These are phyloP conservation scores for Daktulosphaira vitifoliae DNA, from an alignment of 1,140 invertebrate genomes.

Conservation along the genomic window DNA sequence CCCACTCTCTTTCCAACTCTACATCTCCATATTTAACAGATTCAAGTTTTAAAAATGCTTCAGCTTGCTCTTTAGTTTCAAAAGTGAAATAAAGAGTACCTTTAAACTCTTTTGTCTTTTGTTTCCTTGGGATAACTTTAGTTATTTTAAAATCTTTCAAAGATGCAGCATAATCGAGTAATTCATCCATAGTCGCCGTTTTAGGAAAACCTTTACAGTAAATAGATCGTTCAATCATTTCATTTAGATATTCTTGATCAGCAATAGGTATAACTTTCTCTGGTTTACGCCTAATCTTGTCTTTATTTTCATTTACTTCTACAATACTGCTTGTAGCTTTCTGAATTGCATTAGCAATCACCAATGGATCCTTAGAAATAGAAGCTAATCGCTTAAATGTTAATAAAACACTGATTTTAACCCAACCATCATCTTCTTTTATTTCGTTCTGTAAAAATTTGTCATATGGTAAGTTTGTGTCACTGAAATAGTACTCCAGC, in stretches of 20 bases:
- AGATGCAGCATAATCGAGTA: slow-evolving; percentile 67
- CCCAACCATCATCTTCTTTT: slow-evolving; percentile 80
- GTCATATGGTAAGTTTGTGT: slow-evolving; percentile 80
- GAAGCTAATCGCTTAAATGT: slow-evolving; percentile 80
- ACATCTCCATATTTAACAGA: slow-evolving; percentile 17
- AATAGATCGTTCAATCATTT: slow-evolving; percentile 63
- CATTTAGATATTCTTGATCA: slow-evolving; percentile 70
- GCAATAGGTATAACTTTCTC: slow-evolving; percentile 73
- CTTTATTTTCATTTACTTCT: slow-evolving; percentile 55
- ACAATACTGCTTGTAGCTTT: slow-evolving; percentile 50
- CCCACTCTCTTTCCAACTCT: slow-evolving; percentile 9
- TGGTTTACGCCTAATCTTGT: slow-evolving; percentile 69
- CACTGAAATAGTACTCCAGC: slow-evolving; percentile 67
- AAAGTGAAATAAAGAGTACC: slow-evolving; percentile 86
- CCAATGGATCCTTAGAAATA: slow-evolving; percentile 57
- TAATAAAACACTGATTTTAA: slow-evolving; percentile 70
- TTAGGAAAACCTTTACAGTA: slow-evolving; percentile 85
- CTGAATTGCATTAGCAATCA: slow-evolving; percentile 64
- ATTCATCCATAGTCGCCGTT: slow-evolving; percentile 57
- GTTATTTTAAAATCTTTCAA: slow-evolving; percentile 65
- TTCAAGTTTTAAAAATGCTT: slow-evolving; percentile 52
- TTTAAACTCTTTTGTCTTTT: slow-evolving; percentile 66
- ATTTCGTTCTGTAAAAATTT: slow-evolving; percentile 81
- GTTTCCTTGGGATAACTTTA: slow-evolving; percentile 56
- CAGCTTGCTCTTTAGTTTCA: slow-evolving; percentile 61